Conservation (phyloP, 1,140 invertebrate genomes). For the Drosophila chauvacae region DNA sequence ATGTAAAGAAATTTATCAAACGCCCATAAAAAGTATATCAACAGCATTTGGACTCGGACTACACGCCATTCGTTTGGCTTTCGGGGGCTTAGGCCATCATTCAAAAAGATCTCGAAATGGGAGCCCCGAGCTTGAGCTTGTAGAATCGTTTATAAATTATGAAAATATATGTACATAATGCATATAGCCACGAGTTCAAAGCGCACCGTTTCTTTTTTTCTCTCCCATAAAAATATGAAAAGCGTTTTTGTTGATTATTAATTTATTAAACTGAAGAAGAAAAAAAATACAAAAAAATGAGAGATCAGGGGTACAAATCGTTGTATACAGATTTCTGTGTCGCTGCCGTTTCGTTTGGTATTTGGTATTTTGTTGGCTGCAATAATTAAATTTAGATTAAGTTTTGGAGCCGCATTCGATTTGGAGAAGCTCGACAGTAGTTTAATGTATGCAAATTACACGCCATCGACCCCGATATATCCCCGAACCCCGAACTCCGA, state of each 20-base stretch:
- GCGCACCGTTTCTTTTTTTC: constrained; percentile 55
- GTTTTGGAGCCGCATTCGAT: constrained; percentile 54
- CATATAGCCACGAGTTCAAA: constrained; percentile 72
- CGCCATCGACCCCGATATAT: constrained; percentile 45
- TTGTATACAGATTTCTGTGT: constrained; percentile 61
- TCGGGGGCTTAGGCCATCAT: constrained; percentile 65
- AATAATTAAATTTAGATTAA: constrained; percentile 83
- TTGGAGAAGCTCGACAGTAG: constrained; percentile 64
- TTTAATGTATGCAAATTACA: constrained; percentile 82
- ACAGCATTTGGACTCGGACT: constrained; percentile 57
- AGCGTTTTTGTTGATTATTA: constrained; percentile 79
- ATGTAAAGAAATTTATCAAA: constrained; percentile 78
- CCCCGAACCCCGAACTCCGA: constrained; percentile 11
- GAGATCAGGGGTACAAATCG: constrained; percentile 32
- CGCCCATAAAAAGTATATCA: constrained; percentile 81
- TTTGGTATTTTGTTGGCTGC: constrained; percentile 63
- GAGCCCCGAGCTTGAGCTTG: constrained; percentile 56
- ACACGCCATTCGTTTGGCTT: constrained; percentile 43
- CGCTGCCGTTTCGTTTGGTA: constrained; percentile 44
- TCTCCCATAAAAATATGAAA: constrained; percentile 69
- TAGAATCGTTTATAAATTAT: constrained; percentile 80
- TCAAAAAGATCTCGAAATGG: constrained; percentile 63
- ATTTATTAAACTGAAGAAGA: constrained; percentile 66
- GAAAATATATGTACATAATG: constrained; percentile 82
- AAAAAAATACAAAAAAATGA: constrained; percentile 16